Conservation (phyloP, 2,888 invertebrate genomes). For the Caenorhabditis parvicauda region DNA sequence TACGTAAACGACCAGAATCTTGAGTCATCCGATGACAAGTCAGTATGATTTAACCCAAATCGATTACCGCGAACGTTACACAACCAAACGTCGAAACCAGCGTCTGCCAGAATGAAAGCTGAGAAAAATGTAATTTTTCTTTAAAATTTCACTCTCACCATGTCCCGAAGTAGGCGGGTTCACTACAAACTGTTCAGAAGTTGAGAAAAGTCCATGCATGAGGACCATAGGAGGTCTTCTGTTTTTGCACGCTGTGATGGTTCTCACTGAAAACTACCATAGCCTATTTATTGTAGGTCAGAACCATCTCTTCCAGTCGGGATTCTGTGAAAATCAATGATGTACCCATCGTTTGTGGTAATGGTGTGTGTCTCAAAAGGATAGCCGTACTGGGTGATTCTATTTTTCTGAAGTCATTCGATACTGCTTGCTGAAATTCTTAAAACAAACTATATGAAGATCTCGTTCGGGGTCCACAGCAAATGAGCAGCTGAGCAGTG, state of each 20-base stretch:
- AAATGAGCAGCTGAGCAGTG: too few species aligned
- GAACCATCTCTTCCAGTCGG: too few species aligned
- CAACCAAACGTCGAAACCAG: conserved; percentile 30
- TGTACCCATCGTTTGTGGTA: too few species aligned
- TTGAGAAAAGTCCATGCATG: conserved; percentile 19
- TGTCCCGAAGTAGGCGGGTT: conserved; percentile 20
- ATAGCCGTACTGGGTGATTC: too few species aligned
- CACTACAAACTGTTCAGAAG: conserved; percentile 9
- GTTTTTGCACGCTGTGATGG: not conserved
- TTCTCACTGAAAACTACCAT: not conserved
- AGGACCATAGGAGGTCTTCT: conserved; percentile 20
- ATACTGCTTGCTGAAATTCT: too few species aligned
- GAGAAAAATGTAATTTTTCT: not conserved
- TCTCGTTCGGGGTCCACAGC: too few species aligned
- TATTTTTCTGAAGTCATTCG: too few species aligned
- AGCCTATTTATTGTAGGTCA: too few species aligned
- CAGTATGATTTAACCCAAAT: conserved; percentile 19
- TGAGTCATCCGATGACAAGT: conserved; percentile 1
- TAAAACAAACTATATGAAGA: too few species aligned
- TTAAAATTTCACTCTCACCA: not conserved
- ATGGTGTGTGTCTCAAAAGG: too few species aligned
- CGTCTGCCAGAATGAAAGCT: conserved; percentile 24
- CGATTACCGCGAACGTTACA: conserved; percentile 20
- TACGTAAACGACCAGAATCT: conserved; percentile 22
- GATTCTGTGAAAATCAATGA: too few species aligned